Percentiles rank a stretch among this genome's conserved stretches.
These are phyloP conservation scores for Vanacampus margaritifer DNA, from an alignment of 2,113 vertebrate species.

Conservation along the genomic window DNA sequence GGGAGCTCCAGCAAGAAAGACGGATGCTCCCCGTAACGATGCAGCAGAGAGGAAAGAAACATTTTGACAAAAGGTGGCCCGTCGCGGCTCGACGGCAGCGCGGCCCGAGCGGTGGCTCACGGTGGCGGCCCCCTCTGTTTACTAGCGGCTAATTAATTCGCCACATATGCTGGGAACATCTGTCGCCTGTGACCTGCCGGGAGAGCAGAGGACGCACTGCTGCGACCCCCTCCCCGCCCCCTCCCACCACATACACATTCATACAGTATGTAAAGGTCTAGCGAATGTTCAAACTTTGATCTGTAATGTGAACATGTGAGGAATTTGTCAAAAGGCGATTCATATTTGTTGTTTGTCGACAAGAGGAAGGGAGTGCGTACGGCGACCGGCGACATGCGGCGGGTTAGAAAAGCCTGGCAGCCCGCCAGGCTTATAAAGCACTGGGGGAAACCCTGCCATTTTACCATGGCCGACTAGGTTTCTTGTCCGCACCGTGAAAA, in stretches of 20 bases:
- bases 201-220: constrained; percentile 90
- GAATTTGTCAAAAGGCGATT: no score
- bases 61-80: constrained; percentile 93
- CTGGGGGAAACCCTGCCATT: no score
- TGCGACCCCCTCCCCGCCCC: constrained; percentile 84
- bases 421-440: no score
- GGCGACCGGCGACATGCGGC: no score
- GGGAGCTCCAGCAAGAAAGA: constrained; percentile 89
- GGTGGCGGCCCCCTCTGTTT: constrained; percentile 93
- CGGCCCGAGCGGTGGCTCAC: constrained; percentile 80
- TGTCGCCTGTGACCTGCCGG: constrained; percentile 95
- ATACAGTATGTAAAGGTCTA: constrained; percentile 15
- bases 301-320: not conserved
- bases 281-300: constrained; percentile 25
- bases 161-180: constrained; percentile 99
- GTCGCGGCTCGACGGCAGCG: constrained; percentile 49
- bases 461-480: no score
- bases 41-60: constrained; percentile 79
- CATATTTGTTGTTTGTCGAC: no score
- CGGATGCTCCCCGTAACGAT: constrained; percentile 87
- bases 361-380: no score
- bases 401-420: no score
- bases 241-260: constrained; percentile 35
- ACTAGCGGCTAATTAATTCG: constrained; percentile 99
- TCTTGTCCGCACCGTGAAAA: no score